Base-by-base conservation (phyloP, 2,888 invertebrate genomes). In the Hyalella azteca region DNA sequence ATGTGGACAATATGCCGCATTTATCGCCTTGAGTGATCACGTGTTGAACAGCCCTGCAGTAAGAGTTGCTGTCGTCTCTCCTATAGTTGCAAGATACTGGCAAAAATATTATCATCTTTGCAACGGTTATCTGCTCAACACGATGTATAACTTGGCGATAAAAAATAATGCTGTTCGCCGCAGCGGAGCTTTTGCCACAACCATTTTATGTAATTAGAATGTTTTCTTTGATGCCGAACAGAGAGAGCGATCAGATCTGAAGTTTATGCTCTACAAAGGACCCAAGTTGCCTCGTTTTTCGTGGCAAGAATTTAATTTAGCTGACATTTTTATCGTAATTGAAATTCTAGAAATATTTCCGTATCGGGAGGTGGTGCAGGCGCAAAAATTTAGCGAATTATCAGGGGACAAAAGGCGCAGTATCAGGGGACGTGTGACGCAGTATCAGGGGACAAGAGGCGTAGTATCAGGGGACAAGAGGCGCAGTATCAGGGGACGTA, bases 311-410 rank as follows among this genome's bases (percentile, higher is more conserved):
- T 66, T 66, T 66, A 66, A 66, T 66, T 66, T 66, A 66, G 66
- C 36, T 29, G 66, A 32, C 66, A 66, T 66, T 66, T 66, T 66
- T 66, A n/a, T n/a, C 19, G 66, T 36, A 66, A 66, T 66, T 32
- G 66, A 66, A 66, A 66, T 66, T 66, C 66, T 66, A 36, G 66
- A 66, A 66, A 66, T 66, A 36, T 66, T 66, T 66, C 29, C 54
- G 11, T 22, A 54, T 54, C 54, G 26, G n/a, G 54, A 54, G 54
- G 5, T 54, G 54, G 29, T 54, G 54, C 26, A 22, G 29, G 22
- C 26, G 54, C 26, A 54, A 26, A 22, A 54, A n/a, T n/a, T n/a
- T n/a, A n/a, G n/a, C n/a, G n/a, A n/a, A n/a, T n/a, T n/a, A n/a
- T n/a, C n/a, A n/a, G n/a, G n/a, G n/a, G n/a, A n/a, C n/a, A n/a